Base-by-base conservation (phyloP, 1,140 invertebrate species). In the Macrosteles quadrilineatus region DNA sequence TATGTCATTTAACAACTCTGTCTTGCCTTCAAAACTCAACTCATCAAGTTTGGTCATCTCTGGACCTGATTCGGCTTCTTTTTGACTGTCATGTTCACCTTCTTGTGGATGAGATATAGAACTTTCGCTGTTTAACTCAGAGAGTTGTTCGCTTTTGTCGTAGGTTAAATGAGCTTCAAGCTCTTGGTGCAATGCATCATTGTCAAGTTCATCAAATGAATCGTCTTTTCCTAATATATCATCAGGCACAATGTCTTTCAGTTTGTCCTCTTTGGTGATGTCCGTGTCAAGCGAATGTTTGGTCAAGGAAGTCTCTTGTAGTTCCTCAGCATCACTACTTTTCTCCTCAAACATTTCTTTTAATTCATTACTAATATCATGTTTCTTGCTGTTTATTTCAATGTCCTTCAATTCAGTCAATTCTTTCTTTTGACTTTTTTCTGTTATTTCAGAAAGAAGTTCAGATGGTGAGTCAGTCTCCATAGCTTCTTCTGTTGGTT, bases 301-400 rank as follows among this genome's bases (percentile, higher is more conserved):
- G 2, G n/a, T 30, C 12, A 47, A 27, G 6, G 32, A n/a, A 3
- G 43, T 21, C 11, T 67, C 66, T 12, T 68, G 43, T 1, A 27
- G 17, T 55, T 68, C 66, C 27, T 53, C 50, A 30, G 36, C 66
- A 68, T 50, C 43, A 55, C 45, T 31, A n/a, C 25, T 47, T 21
- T 43, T 66, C 27, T 66, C 32, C 11, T 43, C 32, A 66, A 66
- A 66, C 40, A 66, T 66, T 25, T 66, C 63, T 17, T 40, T 66
- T 27, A 66, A 25, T 27, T 66, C 63, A 27, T 66, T 66, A 21
- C 32, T 66, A 25, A 66, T 43, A 17, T 66, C 63, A 43, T 66
- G 32, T 25, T 66, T 66, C 17, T 66, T 66, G n/a, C n/a, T n/a
- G n/a, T n/a, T n/a, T n/a, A n/a, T n/a, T 21, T n/a, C 32, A n/a